Base-by-base conservation (phyloP, 2,888 invertebrate species). In the Colletes collaris region DNA sequence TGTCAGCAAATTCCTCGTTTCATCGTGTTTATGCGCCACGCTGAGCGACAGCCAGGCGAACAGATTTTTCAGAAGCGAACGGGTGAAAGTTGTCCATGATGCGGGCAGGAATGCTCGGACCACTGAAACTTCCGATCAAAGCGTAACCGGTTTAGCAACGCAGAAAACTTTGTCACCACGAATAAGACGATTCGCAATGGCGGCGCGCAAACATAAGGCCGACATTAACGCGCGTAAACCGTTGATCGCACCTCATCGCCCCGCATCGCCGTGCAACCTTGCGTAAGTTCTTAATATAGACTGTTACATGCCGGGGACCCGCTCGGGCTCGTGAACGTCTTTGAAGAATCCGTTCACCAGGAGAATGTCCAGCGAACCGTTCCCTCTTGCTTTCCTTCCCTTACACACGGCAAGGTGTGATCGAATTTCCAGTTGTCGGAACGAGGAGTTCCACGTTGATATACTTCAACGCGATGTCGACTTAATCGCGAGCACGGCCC, bases 361-460 rank as follows among this genome's bases (percentile, higher is more conserved):
- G 56, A 73, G 75, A 69, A 73, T 78, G 67, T 76, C 67, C 62
- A 67, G 46, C 49, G 86, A 73, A 78, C 68, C 46, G n/a, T 16
- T 69, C 68, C 63, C 53, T 64, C 56, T n/a, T 62, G 35, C 55
- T 62, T 58, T n/a, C 53, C 58, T 19, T 52, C 16, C 10, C 19
- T n/a, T 35, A 27, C 16, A 65, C 70, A 46, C 53, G 63, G 50
- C 71, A 65, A 83, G 71, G 81, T 76, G 86, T 79, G 81, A 86
- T 84, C 85, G 72, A 70, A 85, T 85, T 85, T 84, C 85, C 79
- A 81, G 67, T 79, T 84, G 86, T 84, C 86, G 74, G 83, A 80
- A 83, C 77, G 86, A 69, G 58, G 77, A 84, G 68, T 72, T 81
- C 76, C 81, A 76, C 72, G 76, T 80, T 86, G 77, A 71, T 77